phyloP scores from a whole-genome alignment of 2,797 vertebrate genomes.

The Synaphobranchus kaupii region DNA sequence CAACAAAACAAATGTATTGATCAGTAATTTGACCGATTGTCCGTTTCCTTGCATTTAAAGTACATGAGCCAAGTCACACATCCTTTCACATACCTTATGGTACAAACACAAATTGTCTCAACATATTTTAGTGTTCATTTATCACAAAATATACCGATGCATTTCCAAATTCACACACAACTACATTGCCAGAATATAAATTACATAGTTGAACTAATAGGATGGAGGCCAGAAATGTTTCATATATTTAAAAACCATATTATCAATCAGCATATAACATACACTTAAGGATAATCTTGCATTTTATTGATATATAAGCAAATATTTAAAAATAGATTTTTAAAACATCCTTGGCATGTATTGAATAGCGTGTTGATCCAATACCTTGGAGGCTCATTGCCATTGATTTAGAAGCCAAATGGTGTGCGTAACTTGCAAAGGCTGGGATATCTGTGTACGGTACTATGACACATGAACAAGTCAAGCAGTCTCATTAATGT shows the following conservation, averaged over 20 bases:
- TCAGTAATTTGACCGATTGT: conserved; percentile 33
- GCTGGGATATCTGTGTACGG: neutral
- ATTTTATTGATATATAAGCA: conserved; percentile 13
- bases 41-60: conserved; percentile 13
- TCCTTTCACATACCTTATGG: conserved; percentile 15
- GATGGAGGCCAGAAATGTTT: conserved; percentile 16
- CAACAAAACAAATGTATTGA: conserved; percentile 14
- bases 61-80: neutral
- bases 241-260: neutral
- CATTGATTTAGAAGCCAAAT: neutral
- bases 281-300: conserved; percentile 14
- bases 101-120: conserved; percentile 8
- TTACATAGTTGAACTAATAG: neutral
- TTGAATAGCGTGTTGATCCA: conserved; percentile 2
- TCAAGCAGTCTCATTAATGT: neutral
- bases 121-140: conserved; percentile 18
- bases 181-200: conserved; percentile 13
- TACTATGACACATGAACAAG: conserved; percentile 3
- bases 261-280: neutral
- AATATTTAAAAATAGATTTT: conserved; percentile 1
- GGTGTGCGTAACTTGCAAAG: neutral
- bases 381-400: neutral
- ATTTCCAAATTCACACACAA: conserved; percentile 15
- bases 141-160: conserved; percentile 22
- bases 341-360: conserved; percentile 8